Percentiles rank a stretch among this genome's conserved stretches.
Conservation (phyloP, 2,888 invertebrate genomes). For the Augiades crinisus region DNA sequence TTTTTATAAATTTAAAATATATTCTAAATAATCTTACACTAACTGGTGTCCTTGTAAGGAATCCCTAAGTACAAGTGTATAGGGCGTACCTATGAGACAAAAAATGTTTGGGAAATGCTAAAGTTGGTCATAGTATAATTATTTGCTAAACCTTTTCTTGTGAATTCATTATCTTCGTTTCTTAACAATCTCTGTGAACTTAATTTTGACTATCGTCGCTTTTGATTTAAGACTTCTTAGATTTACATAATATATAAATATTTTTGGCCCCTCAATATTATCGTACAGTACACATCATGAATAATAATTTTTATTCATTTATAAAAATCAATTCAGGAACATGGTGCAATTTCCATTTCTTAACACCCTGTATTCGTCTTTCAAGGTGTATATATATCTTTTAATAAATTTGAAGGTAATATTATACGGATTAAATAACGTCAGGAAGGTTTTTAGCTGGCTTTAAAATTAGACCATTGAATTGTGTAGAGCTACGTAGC, state of each 20-base stretch:
- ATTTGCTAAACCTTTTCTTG: no score
- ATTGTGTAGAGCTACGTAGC: no score
- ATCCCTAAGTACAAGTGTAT: no score
- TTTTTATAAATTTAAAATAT: background rate
- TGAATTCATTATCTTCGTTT: background rate
- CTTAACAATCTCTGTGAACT: background rate
- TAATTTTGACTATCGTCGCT: background rate
- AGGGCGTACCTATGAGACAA: background rate
- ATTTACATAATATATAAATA: conserved; percentile 9
- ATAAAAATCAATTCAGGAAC: background rate
- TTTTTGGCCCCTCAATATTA: conserved; percentile 12
- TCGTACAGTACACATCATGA: conserved; percentile 6
- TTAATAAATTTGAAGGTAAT: no score
- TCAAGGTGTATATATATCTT: no score
- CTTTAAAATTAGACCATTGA: no score
- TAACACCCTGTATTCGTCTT: conserved; percentile 1
- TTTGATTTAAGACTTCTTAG: conserved; percentile 5
- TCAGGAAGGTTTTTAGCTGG: no score
- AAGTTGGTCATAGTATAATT: background rate
- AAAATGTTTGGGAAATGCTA: no score
- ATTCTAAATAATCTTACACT: background rate
- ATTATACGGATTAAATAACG: no score
- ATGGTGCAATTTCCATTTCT: background rate
- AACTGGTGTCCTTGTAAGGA: background rate
- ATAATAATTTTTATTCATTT: background rate